Conservation (phyloP, 2,113 vertebrate species). For the Cryptomyrus ogoouensis region DNA sequence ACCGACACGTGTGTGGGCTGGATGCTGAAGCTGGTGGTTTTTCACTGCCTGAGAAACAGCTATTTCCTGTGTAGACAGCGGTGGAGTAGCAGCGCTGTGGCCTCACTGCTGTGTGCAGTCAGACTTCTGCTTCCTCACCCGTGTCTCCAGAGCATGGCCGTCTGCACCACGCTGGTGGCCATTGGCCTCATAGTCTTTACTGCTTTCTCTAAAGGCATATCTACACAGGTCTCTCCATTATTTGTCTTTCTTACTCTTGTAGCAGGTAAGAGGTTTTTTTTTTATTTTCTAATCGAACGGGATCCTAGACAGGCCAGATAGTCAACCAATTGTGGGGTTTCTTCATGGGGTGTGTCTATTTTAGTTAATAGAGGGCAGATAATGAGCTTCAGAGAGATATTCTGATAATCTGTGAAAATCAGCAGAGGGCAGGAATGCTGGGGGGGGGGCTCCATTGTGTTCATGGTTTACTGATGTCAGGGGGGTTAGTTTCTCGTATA, state of each 20-base stretch:
- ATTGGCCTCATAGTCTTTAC: conserved; percentile 38
- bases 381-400: neutral
- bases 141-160: conserved; percentile 39
- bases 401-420: neutral
- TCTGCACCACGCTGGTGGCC: conserved; percentile 16
- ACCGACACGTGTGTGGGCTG: neutral
- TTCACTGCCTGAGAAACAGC: neutral
- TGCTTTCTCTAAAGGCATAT: conserved; percentile 50
- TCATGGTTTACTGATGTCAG: neutral
- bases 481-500: neutral
- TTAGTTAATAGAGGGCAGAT: neutral
- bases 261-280: neutral
- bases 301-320: neutral
- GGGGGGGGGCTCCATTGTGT: neutral
- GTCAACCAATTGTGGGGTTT: neutral
- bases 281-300: neutral
- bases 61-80: conserved; percentile 44
- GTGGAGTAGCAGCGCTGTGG: neutral
- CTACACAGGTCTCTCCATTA: neutral
- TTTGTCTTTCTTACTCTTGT: neutral
- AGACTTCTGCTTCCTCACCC: conserved; percentile 19
- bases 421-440: neutral
- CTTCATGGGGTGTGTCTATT: neutral
- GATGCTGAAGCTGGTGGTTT: neutral
- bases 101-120: conserved; percentile 31